These are phyloP conservation scores for Pocillopora meandrina DNA, from an alignment of 92 coral and sea anemone genomes.

Conservation along the genomic window DNA sequence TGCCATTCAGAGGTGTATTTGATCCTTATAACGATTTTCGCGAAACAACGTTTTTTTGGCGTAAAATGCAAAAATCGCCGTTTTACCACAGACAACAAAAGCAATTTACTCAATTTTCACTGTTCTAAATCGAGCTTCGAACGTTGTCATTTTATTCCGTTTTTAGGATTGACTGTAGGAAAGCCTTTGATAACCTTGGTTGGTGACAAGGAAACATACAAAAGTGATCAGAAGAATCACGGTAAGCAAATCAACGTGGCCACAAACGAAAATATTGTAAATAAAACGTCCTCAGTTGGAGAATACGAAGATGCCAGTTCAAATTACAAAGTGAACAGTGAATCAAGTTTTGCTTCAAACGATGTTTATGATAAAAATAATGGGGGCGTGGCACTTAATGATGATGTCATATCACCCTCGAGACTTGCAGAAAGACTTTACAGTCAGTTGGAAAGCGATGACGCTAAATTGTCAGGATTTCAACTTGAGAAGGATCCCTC, in stretches of 20 bases:
- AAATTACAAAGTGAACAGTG: background rate
- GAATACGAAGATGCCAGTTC: background rate
- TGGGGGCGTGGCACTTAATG: background rate
- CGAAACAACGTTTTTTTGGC: too few species aligned
- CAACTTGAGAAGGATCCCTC: constrained; percentile 7
- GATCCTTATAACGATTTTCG: too few species aligned
- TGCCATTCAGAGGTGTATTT: too few species aligned
- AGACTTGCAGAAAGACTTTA: constrained; percentile 5
- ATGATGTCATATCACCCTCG: constrained; percentile 17
- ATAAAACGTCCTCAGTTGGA: background rate
- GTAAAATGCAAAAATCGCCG: too few species aligned
- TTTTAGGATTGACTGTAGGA: constrained; percentile 19
- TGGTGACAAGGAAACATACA: background rate
- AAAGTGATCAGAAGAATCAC: background rate
- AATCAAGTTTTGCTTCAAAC: background rate
- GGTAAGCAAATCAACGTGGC: background rate
- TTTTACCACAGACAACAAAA: too few species aligned
- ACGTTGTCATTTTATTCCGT: background rate
- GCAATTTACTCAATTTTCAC: too few species aligned
- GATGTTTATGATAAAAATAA: background rate
- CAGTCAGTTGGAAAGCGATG: constrained; percentile 1
- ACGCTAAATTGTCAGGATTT: constrained; percentile 9
- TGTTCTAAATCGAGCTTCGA: background rate
- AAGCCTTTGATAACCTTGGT: constrained; percentile 2
- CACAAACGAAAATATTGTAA: background rate